Percentiles rank a stretch among this genome's conserved stretches.
phyloP scores from a whole-genome alignment of 1,140 invertebrate species.

The Dicyema japonicum region DNA sequence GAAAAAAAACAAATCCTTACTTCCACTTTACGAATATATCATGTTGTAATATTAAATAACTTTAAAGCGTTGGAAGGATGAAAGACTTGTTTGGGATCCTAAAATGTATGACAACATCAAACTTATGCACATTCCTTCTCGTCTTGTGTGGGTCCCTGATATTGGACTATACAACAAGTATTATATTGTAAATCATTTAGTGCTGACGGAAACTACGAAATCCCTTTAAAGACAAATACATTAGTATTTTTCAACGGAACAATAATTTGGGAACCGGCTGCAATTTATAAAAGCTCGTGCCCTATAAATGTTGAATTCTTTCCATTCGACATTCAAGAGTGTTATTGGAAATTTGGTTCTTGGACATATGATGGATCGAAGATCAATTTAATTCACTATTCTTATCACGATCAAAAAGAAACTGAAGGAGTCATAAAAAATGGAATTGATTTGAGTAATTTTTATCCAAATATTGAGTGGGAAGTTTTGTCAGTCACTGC shows the following conservation, averaged over 20 bases:
- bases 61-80: slow-evolving; percentile 7
- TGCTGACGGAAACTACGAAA: slow-evolving; percentile 25
- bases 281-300: slow-evolving; percentile 91
- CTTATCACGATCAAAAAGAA: slow-evolving; percentile 7
- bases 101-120: slow-evolving; percentile 5
- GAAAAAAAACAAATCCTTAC: too few relatives aligned
- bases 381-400: slow-evolving; percentile 6
- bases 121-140: slow-evolving; percentile 6
- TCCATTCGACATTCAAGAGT: slow-evolving; percentile 4
- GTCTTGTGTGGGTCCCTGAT: slow-evolving; percentile 7
- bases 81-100: slow-evolving; percentile 7
- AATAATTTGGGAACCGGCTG: slow-evolving; percentile 85
- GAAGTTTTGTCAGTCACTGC: background rate
- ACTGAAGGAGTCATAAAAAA: background rate
- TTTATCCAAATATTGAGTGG: slow-evolving; percentile 1
- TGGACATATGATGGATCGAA: slow-evolving; percentile 1
- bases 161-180: slow-evolving; percentile 8
- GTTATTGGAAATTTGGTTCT: slow-evolving; percentile 1
- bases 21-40: background rate
- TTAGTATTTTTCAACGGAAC: slow-evolving; percentile 42
- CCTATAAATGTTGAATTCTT: slow-evolving; percentile 49
- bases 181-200: slow-evolving; percentile 8
- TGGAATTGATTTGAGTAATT: slow-evolving; percentile 1
- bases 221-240: slow-evolving; percentile 25
- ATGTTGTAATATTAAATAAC: slow-evolving; percentile 1